phyloP scores from a whole-genome alignment of 2,888 invertebrate genomes.

The Phyto melanocephala region DNA sequence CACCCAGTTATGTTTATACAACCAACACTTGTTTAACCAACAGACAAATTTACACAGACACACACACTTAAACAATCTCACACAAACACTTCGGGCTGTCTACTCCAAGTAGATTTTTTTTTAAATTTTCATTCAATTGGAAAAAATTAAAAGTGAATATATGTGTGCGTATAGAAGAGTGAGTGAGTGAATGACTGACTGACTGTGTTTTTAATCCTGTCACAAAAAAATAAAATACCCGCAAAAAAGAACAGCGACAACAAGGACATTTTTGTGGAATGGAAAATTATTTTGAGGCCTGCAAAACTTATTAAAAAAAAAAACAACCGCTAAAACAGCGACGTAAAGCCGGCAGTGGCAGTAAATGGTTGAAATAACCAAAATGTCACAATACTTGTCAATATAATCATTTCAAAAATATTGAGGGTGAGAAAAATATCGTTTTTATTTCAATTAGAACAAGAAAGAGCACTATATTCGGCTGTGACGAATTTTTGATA shows the following conservation, averaged over 20 bases:
- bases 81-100: background rate
- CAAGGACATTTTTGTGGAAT: background rate
- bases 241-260: constrained; percentile 19
- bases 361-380: background rate
- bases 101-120: background rate
- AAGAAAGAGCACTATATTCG: too few species aligned
- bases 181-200: background rate
- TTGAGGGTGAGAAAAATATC: background rate
- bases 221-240: background rate
- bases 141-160: constrained; percentile 57
- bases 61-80: background rate
- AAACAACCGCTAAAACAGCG: background rate
- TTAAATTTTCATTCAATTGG: constrained; percentile 53
- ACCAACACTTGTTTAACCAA: constrained; percentile 46
- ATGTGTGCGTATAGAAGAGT: background rate
- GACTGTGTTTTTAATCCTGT: constrained; percentile 32
- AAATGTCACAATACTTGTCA: constrained; percentile 52
- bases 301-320: background rate
- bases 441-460: too few species aligned
- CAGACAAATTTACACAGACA: constrained; percentile 32
- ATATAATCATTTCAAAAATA: constrained; percentile 26
- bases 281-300: constrained; percentile 31
- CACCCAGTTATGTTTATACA: background rate
- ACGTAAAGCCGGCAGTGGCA: background rate
- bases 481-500: too few species aligned